Percentiles rank a stretch among this genome's conserved stretches.
These are phyloP conservation scores for Drosophila takahashii DNA, from an alignment of 1,140 invertebrate genomes.

Conservation along the genomic window DNA sequence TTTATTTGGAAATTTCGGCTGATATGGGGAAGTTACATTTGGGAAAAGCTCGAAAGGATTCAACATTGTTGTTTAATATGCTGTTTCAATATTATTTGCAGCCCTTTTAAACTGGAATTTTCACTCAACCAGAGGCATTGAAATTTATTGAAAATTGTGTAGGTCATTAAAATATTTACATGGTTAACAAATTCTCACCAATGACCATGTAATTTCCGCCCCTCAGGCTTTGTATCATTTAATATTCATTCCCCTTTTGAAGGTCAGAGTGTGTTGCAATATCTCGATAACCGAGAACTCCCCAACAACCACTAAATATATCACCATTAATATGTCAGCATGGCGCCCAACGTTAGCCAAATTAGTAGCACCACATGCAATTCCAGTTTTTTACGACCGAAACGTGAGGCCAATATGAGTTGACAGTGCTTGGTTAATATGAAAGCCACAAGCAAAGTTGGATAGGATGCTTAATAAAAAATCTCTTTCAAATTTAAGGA, in stretches of 20 bases:
- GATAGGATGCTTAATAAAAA: neutral
- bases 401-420: slow-evolving; percentile 45
- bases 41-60: neutral
- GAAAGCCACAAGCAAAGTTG: slow-evolving; percentile 7
- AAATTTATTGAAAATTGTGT: neutral
- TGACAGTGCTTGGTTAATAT: slow-evolving; percentile 26
- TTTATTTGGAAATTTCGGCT: neutral
- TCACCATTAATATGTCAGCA: slow-evolving; percentile 26
- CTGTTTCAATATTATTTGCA: neutral
- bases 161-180: slow-evolving; percentile 1
- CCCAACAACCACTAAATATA: slow-evolving; percentile 9
- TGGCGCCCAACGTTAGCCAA: slow-evolving; percentile 22
- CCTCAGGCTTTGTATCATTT: slow-evolving; percentile 13
- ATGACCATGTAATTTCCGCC: slow-evolving; percentile 20
- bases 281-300: slow-evolving; percentile 9
- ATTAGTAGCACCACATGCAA: slow-evolving; percentile 53
- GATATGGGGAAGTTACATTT: too few species aligned
- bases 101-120: neutral
- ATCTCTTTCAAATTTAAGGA: too few species aligned
- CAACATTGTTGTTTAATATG: neutral
- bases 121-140: neutral
- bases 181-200: slow-evolving; percentile 6
- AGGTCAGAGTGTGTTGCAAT: slow-evolving; percentile 12
- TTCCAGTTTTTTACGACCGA: slow-evolving; percentile 47
- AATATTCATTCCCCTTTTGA: slow-evolving; percentile 21